Conservation (phyloP, 2,888 invertebrate genomes). For the Caenorhabditis sp. region DNA sequence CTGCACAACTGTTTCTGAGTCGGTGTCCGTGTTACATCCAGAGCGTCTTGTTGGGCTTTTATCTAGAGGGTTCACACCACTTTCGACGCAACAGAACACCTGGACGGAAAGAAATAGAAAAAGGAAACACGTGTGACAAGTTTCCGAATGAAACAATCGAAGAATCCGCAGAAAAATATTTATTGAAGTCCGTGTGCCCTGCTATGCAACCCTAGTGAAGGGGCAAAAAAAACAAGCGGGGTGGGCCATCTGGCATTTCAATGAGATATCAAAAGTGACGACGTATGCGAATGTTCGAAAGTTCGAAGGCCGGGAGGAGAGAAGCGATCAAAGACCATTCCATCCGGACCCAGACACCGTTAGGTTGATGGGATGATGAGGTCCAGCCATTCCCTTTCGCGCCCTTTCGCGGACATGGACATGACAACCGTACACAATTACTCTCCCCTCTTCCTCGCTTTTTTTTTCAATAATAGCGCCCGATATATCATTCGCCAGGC, state of each 20-base stretch:
- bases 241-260: slow-evolving; percentile 33
- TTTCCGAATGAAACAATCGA: too few species aligned
- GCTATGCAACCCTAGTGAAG: too few species aligned
- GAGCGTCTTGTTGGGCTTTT: too few species aligned
- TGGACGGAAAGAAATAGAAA: too few species aligned
- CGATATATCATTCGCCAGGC: slow-evolving; percentile 42
- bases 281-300: slow-evolving; percentile 7
- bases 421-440: slow-evolving; percentile 35
- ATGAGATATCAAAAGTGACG: slow-evolving; percentile 11
- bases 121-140: neutral
- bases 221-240: too few species aligned
- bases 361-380: slow-evolving; percentile 43
- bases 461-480: slow-evolving; percentile 32
- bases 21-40: neutral
- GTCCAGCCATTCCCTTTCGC: slow-evolving; percentile 20
- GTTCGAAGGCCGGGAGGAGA: neutral
- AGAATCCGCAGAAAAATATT: too few species aligned
- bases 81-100: too few species aligned
- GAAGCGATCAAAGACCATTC: neutral
- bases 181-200: slow-evolving; percentile 23
- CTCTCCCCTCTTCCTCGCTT: slow-evolving; percentile 5
- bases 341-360: too few species aligned
- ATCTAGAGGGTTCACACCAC: too few species aligned
- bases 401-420: slow-evolving; percentile 1
- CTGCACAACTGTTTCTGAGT: slow-evolving; percentile 25